A percentile compares a stretch with the other conserved stretches of the same genome.
Conservation (phyloP, 1,140 invertebrate genomes). For the Drosophila fuyamai region DNA sequence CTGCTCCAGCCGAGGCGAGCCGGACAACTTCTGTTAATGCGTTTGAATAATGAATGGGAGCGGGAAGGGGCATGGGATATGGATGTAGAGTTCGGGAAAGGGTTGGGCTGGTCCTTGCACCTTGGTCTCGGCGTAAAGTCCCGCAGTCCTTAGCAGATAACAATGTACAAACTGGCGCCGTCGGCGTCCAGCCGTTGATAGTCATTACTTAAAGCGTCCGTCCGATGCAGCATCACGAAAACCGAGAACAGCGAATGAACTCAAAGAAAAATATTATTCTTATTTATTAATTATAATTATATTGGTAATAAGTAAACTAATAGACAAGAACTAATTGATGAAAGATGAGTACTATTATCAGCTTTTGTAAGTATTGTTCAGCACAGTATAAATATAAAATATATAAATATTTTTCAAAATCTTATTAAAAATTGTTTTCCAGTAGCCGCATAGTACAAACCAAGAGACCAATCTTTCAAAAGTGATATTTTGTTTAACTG, state of each 20-base stretch:
- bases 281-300: neutral
- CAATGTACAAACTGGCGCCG: slow-evolving; percentile 76
- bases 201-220: slow-evolving; percentile 75
- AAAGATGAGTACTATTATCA: too few species aligned
- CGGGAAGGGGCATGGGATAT: slow-evolving; percentile 1
- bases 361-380: too few species aligned
- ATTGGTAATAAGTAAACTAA: neutral
- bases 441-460: too few species aligned
- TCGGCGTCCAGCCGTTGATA: slow-evolving; percentile 53
- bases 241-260: slow-evolving; percentile 21
- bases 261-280: slow-evolving; percentile 4
- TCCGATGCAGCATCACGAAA: slow-evolving; percentile 55
- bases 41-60: slow-evolving; percentile 78
- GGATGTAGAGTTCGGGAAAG: slow-evolving; percentile 1
- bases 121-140: slow-evolving; percentile 34
- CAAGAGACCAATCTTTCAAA: too few species aligned
- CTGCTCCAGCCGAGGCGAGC: slow-evolving; percentile 49
- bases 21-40: slow-evolving; percentile 78
- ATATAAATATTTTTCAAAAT: too few species aligned
- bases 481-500: too few species aligned
- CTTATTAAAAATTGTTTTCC: too few species aligned
- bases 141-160: slow-evolving; percentile 54
- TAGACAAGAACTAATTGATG: too few species aligned
- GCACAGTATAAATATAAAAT: too few species aligned
- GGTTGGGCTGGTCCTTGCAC: slow-evolving; percentile 40